Evolutionary conservation across 2,888 invertebrate species (phyloP).

Genomic region (Drosophila suboccidentalis): DNA sequence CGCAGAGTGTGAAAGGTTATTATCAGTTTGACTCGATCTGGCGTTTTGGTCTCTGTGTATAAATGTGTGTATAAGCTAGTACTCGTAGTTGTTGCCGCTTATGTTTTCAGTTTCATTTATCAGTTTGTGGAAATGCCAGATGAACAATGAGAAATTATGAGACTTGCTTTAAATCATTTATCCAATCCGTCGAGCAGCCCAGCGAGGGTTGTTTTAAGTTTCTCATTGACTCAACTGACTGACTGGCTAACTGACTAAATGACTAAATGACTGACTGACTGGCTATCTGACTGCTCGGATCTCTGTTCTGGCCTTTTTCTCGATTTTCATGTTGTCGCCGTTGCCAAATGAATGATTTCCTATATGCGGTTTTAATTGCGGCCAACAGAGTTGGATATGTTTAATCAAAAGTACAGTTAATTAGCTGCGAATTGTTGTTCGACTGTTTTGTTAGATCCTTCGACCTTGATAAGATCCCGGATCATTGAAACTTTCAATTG

Average conservation of each 20-base stretch:
- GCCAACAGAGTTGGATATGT: conserved; percentile 41
- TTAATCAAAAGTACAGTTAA: conserved; percentile 68
- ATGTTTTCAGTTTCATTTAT: conserved; percentile 76
- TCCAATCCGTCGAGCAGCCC: conserved; percentile 31
- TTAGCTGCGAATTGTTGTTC: conserved; percentile 77
- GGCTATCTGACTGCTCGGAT: conserved; percentile 52
- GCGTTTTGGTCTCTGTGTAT: conserved; percentile 20
- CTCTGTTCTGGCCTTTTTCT: conserved; percentile 28
- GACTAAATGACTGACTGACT: conserved; percentile 42
- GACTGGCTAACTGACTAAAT: conserved; percentile 23
- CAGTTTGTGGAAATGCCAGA: conserved; percentile 70
- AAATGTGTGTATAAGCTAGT: conserved; percentile 11
- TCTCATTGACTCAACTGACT: conserved; percentile 45
- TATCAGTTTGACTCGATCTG: conserved; percentile 78
- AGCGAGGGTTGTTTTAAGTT: conserved; percentile 63
- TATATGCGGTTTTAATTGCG: conserved; percentile 82
- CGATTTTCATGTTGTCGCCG: conserved; percentile 53
- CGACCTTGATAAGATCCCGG: conserved; percentile 52
- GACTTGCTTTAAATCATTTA: conserved; percentile 80
- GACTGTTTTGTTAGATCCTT: conserved; percentile 53
- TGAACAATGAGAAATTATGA: conserved; percentile 82
- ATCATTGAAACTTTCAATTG: conserved; percentile 43
- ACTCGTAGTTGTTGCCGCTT: conserved; percentile 65
- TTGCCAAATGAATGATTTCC: conserved; percentile 73
- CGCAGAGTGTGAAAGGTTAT: conserved; percentile 79